These are phyloP conservation scores for Phyllostomus discolor DNA, from an alignment of 2,113 vertebrate species.

Conservation along the genomic window DNA sequence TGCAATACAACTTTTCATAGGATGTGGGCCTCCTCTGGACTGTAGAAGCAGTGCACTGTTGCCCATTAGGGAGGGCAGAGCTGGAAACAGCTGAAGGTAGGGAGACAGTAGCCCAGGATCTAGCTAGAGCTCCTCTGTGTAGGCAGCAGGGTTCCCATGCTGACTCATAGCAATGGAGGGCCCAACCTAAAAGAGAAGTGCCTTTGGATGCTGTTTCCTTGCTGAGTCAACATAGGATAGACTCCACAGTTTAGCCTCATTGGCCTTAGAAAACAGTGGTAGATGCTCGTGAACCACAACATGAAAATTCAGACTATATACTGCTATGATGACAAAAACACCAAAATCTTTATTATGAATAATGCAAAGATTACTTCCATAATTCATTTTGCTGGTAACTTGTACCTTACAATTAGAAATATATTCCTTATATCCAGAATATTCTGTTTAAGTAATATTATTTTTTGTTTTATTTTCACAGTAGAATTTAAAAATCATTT, in stretches of 20 bases:
- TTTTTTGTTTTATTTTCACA: neutral
- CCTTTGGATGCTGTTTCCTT: neutral
- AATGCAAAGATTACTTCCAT: neutral
- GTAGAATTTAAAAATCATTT: slow-evolving; percentile 7
- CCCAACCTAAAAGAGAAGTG: neutral
- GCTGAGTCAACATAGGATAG: neutral
- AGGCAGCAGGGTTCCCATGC: accelerated
- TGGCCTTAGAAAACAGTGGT: neutral
- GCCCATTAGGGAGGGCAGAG: neutral
- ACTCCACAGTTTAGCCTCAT: neutral
- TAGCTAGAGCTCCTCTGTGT: neutral
- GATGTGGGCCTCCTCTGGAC: neutral
- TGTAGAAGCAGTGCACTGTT: neutral
- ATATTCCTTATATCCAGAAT: neutral
- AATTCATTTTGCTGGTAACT: neutral
- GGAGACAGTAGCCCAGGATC: neutral
- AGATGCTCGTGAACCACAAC: neutral
- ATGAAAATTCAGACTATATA: neutral
- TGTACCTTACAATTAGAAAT: neutral
- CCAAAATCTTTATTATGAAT: neutral
- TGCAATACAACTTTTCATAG: neutral
- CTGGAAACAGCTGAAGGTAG: neutral
- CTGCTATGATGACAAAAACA: neutral
- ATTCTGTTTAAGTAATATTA: neutral
- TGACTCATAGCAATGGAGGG: neutral